Conservation (phyloP, 2,113 vertebrate genomes). For the Halcyon malimbica region DNA sequence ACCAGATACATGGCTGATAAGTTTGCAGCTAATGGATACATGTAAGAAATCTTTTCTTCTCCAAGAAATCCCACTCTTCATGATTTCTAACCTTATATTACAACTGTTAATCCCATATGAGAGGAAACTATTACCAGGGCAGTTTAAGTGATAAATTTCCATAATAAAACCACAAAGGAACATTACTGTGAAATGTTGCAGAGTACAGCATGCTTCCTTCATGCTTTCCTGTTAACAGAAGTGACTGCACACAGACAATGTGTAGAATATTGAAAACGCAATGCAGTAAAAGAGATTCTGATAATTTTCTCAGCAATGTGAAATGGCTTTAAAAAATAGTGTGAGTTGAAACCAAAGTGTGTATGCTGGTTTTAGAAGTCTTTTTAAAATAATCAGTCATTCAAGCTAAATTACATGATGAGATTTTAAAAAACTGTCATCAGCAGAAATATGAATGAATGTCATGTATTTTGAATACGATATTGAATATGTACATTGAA, state of each 20-base stretch:
- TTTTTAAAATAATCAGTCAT: not conserved
- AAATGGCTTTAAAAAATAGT: not conserved
- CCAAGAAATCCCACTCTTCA: not conserved
- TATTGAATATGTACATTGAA: not conserved
- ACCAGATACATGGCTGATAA: slow-evolving; percentile 91
- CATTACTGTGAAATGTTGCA: not conserved
- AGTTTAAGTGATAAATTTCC: not conserved
- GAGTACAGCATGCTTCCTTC: not conserved
- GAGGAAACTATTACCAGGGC: not conserved
- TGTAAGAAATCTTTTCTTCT: slow-evolving; percentile 67
- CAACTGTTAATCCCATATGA: not conserved
- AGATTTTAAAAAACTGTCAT: not conserved
- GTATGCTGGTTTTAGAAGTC: not conserved
- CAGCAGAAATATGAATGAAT: not conserved
- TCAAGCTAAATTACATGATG: not conserved
- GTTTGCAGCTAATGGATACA: slow-evolving; percentile 88
- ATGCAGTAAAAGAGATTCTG: not conserved
- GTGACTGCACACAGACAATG: not conserved
- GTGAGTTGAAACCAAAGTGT: not conserved
- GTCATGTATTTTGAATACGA: not conserved
- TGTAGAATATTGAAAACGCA: accelerated
- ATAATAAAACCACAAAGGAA: not conserved
- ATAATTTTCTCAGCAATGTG: not conserved
- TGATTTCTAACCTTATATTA: not conserved
- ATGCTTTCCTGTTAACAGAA: not conserved